Evolutionary conservation across 2,113 vertebrate genomes (phyloP), one percentile per base, ranked within the genome.

Genomic region (Spea bombifrons): DNA sequence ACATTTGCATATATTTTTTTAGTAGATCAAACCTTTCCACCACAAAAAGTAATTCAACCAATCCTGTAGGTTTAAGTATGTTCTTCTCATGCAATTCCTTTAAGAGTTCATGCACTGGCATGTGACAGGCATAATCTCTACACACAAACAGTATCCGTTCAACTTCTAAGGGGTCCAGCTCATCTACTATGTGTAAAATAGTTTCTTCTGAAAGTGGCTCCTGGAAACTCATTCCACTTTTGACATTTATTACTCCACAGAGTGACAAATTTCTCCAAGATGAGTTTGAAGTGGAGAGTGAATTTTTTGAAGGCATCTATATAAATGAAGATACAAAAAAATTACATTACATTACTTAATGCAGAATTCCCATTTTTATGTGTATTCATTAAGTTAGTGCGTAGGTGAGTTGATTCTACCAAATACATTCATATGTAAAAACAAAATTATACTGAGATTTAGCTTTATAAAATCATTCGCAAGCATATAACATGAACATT

Each of bases 21-120:
- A 98, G 84, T 71, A 99, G 86, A 73, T 99, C 97, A 76, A 93
- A 94, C 2, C 96, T 93, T 63, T 86, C 90, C 50, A 98, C 78
- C 55, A 86, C 86, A 71, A 90, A 88, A 50, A 97, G 74, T 50
- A 98, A 86, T 81, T 96, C 95, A 1, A 82, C 80, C 66, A 98
- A 83, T 7, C 66, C 82, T 67, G 30, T 0, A 4, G 0, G 2
- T 13, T 87, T 79, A 43, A 92, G 75, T 50, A 84, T 81, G 13
- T 85, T 86, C 68, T 78, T 86, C 8, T 92, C 88, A 16, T 83
- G 89, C 75, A 94, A 80, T 67, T 80, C 46, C 10, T 81, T 71
- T 63, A 92, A 70, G 12, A 94, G 82, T 3, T 91, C 86, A 77
- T 85, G 84, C 57, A 89, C 59, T 2, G 82, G 61, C 15, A 73